Evolutionary conservation across 2,113 vertebrate genomes (phyloP).

Genomic region (Sander lucioperca): DNA sequence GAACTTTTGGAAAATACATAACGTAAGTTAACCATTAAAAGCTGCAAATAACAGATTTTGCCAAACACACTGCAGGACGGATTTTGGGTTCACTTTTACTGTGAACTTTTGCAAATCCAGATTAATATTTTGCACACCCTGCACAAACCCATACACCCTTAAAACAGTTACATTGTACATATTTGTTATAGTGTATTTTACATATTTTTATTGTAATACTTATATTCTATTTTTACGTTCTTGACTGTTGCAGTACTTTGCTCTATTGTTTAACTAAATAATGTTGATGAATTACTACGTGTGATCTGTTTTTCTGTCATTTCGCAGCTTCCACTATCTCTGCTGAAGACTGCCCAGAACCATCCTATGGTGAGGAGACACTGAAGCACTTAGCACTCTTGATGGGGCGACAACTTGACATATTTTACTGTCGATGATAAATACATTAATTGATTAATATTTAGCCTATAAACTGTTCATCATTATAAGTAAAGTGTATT

Average conservation of each 20-base stretch:
- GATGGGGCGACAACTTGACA: neutral
- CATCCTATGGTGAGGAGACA: slow-evolving; percentile 93
- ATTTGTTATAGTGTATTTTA: too few relatives aligned
- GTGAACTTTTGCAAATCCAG: too few relatives aligned
- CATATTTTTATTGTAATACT: too few relatives aligned
- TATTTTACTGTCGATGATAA: neutral
- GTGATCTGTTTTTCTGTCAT: slow-evolving; percentile 22
- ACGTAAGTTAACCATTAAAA: neutral
- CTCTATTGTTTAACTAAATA: neutral
- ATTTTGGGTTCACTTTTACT: neutral
- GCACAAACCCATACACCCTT: too few relatives aligned
- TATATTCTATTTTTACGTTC: too few relatives aligned
- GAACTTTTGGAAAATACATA: neutral
- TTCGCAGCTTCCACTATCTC: slow-evolving; percentile 91
- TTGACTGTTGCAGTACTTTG: too few relatives aligned
- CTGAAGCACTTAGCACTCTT: neutral
- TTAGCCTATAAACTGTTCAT: neutral
- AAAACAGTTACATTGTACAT: too few relatives aligned
- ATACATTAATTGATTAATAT: neutral
- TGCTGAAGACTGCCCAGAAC: slow-evolving; percentile 97
- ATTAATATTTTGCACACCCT: too few relatives aligned
- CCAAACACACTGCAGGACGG: neutral
- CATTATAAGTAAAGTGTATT: neutral
- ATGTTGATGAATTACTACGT: neutral
- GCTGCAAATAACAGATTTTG: too few relatives aligned